These are phyloP conservation scores for Callithrix jacchus DNA, from an alignment of 2,113 vertebrate genomes.

Conservation along the genomic window DNA sequence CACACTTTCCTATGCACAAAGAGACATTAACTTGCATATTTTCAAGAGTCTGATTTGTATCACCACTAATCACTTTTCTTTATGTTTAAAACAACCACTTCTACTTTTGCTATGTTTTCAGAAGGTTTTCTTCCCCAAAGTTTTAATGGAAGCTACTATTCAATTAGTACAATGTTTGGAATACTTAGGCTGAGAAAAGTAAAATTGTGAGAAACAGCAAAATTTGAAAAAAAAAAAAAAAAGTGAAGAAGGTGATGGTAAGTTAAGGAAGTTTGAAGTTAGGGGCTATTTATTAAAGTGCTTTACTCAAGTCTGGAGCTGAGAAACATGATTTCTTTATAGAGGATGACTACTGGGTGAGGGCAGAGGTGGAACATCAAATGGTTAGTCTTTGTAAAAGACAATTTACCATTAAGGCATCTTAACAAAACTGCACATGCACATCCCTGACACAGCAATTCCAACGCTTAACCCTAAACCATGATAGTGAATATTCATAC, in stretches of 20 bases:
- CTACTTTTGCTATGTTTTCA: not conserved
- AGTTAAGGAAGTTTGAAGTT: not conserved
- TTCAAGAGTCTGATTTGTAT: conserved; percentile 3
- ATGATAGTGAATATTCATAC: not conserved
- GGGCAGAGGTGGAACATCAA: not conserved
- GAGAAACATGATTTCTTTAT: conserved; percentile 28
- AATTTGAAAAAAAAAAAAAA: not conserved
- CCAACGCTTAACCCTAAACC: not conserved
- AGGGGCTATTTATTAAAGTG: not conserved
- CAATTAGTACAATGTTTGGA: not conserved
- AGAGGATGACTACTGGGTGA: not conserved
- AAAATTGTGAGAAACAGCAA: not conserved
- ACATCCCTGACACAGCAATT: not conserved
- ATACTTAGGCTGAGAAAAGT: conserved; percentile 29
- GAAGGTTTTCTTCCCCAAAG: not conserved
- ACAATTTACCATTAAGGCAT: not conserved
- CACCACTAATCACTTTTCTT: not conserved
- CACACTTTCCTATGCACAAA: not conserved
- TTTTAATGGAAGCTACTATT: conserved; percentile 25
- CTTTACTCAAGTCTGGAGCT: not conserved
- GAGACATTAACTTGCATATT: not conserved
- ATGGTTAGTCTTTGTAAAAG: not conserved
- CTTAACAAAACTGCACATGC: not conserved
- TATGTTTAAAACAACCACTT: conserved; percentile 11
- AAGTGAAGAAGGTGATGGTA: not conserved